Base-by-base conservation (phyloP, 1,140 invertebrate genomes). In the Lysiphlebus fabarum region DNA sequence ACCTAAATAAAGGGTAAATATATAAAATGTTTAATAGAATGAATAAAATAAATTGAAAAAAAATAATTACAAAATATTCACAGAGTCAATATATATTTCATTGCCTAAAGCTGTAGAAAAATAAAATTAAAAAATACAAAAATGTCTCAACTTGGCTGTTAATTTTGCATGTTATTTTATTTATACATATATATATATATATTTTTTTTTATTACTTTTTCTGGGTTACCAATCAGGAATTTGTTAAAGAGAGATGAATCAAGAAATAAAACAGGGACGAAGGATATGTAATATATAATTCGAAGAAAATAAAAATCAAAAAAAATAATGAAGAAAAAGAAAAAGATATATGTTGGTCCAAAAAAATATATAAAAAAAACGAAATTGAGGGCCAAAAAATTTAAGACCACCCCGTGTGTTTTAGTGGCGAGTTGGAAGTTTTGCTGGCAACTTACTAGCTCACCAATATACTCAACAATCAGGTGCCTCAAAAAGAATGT, bases 401-500 rank as follows among this genome's bases (percentile, higher is more conserved):
- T 73, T 63, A 68, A 62, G 71, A 73, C 71, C 71, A 73, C 72
- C 72, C 70, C 67, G 70, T 70, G 69, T 68, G 68, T 56, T 55
- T 56, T 36, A 53, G 61, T 58, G 67, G 65, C 64, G 62, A 59
- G 65, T n/a, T 44, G 44, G 49, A 11, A 10, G n/a, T n/a, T n/a
- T n/a, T n/a, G n/a, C n/a, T n/a, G n/a, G n/a, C n/a, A n/a, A n/a
- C n/a, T n/a, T n/a, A n/a, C n/a, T 5, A 6, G 14, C 53, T 58
- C 59, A 67, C 67, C 68, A 17, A 17, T 17, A 17, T 17, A 17
- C 62, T 59, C 62, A 65, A 70, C 71, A 72, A 73, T 73, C 71
- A 71, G 70, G 70, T 73, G 70, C 70, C 68, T 65, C 69, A 68
- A 70, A 70, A 60, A 60, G 58, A 73, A 73, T 73, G 71, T 67